A percentile compares a stretch with the other conserved stretches of the same genome.
These are phyloP conservation scores for Drosophila setifemur DNA, from an alignment of 1,140 invertebrate genomes.

Conservation along the genomic window DNA sequence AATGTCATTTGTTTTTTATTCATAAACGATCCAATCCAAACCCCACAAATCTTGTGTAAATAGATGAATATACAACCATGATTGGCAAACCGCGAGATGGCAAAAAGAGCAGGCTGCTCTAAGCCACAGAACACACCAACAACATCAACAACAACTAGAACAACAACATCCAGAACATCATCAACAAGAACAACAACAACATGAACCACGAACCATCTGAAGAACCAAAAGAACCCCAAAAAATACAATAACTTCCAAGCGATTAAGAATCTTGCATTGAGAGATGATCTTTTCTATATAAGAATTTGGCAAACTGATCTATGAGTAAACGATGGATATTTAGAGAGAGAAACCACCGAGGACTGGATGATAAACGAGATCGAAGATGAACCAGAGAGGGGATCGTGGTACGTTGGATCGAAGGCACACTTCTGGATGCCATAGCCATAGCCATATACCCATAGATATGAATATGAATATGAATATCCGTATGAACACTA, in stretches of 20 bases:
- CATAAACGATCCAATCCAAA: conserved; percentile 49
- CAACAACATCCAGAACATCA: conserved; percentile 16
- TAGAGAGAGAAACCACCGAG: background rate
- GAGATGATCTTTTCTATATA: conserved; percentile 21
- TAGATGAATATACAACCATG: conserved; percentile 82
- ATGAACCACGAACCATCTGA: conserved; percentile 11
- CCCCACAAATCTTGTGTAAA: conserved; percentile 73
- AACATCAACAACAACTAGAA: conserved; percentile 13
- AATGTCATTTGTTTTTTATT: conserved; percentile 47
- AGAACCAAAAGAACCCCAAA: conserved; percentile 11
- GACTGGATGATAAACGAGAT: conserved; percentile 9
- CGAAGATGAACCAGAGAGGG: background rate
- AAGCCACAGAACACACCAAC: conserved; percentile 43
- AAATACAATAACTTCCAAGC: conserved; percentile 14
- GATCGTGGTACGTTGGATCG: conserved; percentile 37
- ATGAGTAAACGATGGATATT: conserved; percentile 13
- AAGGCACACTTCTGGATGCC: conserved; percentile 24
- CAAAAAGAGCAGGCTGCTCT: conserved; percentile 82
- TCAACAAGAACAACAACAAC: conserved; percentile 7
- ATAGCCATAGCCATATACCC: conserved; percentile 2
- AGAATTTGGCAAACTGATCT: conserved; percentile 30
- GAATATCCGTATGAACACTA: conserved; percentile 13
- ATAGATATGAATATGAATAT: conserved; percentile 1
- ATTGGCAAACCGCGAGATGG: conserved; percentile 82
- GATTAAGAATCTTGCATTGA: background rate